Evolutionary conservation across 2,797 vertebrate genomes (phyloP).

Genomic region (Podarcis siculus): DNA sequence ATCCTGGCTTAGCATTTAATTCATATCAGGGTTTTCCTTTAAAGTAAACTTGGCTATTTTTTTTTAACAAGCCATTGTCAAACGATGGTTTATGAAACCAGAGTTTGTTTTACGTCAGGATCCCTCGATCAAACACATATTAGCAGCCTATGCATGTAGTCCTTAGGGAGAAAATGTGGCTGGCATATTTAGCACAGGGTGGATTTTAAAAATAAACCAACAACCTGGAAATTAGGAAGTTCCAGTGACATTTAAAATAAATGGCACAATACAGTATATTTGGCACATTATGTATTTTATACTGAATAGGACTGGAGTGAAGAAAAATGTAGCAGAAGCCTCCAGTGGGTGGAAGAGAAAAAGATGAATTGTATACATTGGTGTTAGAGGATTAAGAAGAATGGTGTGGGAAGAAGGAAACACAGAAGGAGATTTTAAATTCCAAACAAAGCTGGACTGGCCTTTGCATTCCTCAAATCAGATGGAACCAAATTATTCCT

Average conservation of each 20-base stretch:
- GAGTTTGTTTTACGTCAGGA: neutral
- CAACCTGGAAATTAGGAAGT: constrained; percentile 40
- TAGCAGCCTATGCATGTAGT: neutral
- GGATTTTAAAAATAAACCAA: constrained; percentile 45
- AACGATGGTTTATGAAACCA: too few species aligned
- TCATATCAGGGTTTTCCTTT: too few species aligned
- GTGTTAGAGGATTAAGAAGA: constrained; percentile 54
- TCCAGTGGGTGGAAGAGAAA: constrained; percentile 43
- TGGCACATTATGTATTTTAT: constrained; percentile 44
- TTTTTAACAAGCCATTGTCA: too few species aligned
- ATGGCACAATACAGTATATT: constrained; percentile 6
- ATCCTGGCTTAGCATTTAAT: too few species aligned
- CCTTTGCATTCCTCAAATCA: constrained; percentile 42
- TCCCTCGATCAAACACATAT: neutral
- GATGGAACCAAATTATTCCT: constrained; percentile 34
- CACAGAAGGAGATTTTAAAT: constrained; percentile 50
- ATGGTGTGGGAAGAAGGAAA: constrained; percentile 37
- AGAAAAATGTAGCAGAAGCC: constrained; percentile 59
- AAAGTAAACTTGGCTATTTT: too few species aligned
- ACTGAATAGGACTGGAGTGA: constrained; percentile 49
- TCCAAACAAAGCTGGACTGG: constrained; percentile 27
- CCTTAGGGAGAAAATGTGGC: constrained; percentile 22
- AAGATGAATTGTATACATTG: constrained; percentile 56
- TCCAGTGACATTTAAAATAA: constrained; percentile 58
- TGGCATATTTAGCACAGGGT: constrained; percentile 26